phyloP scores from a whole-genome alignment of 2,113 vertebrate genomes.

The Lophochroa leadbeateri region DNA sequence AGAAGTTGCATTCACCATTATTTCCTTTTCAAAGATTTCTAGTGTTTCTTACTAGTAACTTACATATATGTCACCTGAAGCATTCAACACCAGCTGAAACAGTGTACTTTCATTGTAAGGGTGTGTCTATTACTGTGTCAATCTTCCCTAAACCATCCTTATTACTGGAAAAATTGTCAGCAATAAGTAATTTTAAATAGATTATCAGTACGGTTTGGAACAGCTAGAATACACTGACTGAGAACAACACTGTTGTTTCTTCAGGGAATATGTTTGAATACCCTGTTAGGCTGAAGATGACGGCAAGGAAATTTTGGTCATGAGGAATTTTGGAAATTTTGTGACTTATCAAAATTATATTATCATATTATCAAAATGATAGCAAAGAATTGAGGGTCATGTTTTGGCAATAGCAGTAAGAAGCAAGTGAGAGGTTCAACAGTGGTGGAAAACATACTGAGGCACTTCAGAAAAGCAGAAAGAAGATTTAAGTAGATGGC shows the following conservation, averaged over 20 bases:
- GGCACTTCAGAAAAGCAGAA: not conserved
- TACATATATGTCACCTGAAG: not conserved
- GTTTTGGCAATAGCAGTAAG: not conserved
- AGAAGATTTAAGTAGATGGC: not conserved
- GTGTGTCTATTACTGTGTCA: not conserved
- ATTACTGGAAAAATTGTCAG: not conserved
- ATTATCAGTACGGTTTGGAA: not conserved
- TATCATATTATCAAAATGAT: not conserved
- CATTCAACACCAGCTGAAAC: not conserved
- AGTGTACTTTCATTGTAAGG: not conserved
- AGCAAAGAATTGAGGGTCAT: not conserved
- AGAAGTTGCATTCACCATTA: not conserved
- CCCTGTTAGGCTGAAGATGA: not conserved
- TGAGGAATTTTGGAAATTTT: not conserved
- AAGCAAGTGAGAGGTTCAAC: not conserved
- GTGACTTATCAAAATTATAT: no score
- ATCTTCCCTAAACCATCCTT: not conserved
- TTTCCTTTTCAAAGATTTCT: not conserved
- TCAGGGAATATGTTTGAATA: not conserved
- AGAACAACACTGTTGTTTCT: not conserved
- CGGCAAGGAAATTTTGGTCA: not conserved
- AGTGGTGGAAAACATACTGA: not conserved
- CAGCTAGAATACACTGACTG: not conserved
- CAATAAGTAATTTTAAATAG: not conserved
- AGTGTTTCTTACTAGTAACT: not conserved